phyloP scores from a whole-genome alignment of 2,888 invertebrate species.

The Drosophila nigricruria region DNA sequence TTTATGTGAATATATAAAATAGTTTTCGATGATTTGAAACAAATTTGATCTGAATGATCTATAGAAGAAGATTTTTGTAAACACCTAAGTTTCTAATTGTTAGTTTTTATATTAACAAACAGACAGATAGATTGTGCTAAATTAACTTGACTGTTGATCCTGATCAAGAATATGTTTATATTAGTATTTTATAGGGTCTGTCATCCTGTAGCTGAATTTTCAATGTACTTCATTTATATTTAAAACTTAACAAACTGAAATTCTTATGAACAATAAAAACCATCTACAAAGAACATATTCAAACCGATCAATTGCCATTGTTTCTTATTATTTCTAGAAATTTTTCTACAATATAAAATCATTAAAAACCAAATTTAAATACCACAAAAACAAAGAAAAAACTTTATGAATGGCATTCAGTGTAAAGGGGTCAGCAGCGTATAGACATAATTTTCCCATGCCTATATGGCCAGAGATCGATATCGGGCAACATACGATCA shows the following conservation, averaged over 20 bases:
- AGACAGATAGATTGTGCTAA: too few species aligned
- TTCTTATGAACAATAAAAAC: background rate
- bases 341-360: background rate
- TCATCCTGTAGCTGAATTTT: too few species aligned
- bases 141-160: too few species aligned
- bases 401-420: background rate
- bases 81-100: too few species aligned
- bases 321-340: background rate
- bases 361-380: background rate
- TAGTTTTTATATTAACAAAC: too few species aligned
- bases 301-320: background rate
- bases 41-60: too few species aligned
- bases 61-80: too few species aligned
- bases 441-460: constrained; percentile 59
- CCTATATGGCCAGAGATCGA: constrained; percentile 63
- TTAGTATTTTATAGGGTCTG: too few species aligned
- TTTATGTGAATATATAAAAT: too few species aligned
- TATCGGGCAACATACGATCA: constrained; percentile 70
- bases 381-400: too few species aligned
- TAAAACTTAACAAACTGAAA: background rate
- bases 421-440: constrained; percentile 8
- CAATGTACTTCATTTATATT: too few species aligned
- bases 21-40: too few species aligned
- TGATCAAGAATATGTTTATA: background rate
- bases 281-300: background rate